These are phyloP conservation scores for Planococcus citri DNA, from an alignment of 1,140 invertebrate genomes.

Conservation along the genomic window DNA sequence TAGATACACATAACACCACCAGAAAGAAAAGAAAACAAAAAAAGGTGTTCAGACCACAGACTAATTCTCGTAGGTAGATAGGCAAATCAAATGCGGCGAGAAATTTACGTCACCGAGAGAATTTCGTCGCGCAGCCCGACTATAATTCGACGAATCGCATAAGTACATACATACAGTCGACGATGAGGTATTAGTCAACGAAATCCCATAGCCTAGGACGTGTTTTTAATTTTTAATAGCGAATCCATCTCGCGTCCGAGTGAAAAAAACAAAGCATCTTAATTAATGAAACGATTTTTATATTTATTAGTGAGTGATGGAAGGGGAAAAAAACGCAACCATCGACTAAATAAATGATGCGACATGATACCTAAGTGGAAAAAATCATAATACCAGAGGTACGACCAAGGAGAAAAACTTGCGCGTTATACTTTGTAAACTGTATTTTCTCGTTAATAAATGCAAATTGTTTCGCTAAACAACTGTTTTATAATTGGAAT, in stretches of 20 bases:
- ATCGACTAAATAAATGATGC: not conserved
- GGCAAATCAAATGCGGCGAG: no score
- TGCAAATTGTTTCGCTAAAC: conserved; percentile 20
- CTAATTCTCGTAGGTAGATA: not conserved
- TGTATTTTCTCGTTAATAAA: conserved; percentile 9
- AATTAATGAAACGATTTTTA: conserved; percentile 4
- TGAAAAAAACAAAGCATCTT: not conserved
- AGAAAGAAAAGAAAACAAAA: no score
- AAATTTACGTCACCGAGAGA: no score
- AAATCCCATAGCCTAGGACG: no score
- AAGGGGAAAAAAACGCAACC: not conserved
- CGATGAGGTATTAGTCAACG: no score
- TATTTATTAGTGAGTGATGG: not conserved
- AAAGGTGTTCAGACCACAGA: not conserved
- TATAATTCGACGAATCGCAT: no score
- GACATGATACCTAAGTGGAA: not conserved
- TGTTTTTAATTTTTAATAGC: not conserved
- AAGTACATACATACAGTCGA: no score
- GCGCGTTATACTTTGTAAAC: not conserved
- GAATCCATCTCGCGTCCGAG: not conserved
- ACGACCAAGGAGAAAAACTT: not conserved
- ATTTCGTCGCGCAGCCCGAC: no score
- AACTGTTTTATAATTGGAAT: conserved; percentile 18
- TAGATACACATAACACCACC: not conserved
- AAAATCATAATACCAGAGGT: not conserved